phyloP scores from a whole-genome alignment of 2,797 vertebrate genomes.

The Mionectes olivaceus region DNA sequence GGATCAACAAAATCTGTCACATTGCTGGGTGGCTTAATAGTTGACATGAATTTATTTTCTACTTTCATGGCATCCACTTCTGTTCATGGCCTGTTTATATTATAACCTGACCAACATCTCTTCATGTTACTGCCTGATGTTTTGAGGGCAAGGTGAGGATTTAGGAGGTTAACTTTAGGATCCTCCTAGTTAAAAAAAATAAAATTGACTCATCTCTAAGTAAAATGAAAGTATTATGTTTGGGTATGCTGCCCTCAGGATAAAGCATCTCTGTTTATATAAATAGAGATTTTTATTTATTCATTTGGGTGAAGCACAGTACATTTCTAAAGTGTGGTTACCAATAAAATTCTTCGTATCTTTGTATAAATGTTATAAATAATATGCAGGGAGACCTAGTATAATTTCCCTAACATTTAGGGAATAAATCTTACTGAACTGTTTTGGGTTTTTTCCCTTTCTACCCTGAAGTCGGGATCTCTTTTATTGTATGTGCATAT shows the following conservation, averaged over 20 bases:
- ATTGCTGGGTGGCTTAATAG: not conserved
- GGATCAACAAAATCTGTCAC: not conserved
- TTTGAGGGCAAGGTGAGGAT: not conserved
- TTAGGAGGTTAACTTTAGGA: not conserved
- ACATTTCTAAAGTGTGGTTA: not conserved
- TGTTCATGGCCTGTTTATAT: not conserved
- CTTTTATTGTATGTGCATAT: not conserved
- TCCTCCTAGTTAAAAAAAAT: not conserved
- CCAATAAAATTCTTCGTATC: not conserved
- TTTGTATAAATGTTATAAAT: not conserved
- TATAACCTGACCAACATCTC: not conserved
- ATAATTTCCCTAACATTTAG: not conserved
- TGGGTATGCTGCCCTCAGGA: not conserved
- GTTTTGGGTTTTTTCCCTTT: not conserved
- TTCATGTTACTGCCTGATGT: accelerated
- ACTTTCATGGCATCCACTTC: not conserved
- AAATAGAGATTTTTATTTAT: not conserved
- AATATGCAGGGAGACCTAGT: not conserved
- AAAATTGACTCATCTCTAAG: not conserved
- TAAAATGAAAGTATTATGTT: not conserved
- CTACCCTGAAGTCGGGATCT: not conserved
- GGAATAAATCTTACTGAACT: not conserved
- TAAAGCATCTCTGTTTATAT: not conserved
- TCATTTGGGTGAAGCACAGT: not conserved
- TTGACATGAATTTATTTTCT: not conserved